Base-by-base conservation (phyloP, 2,888 invertebrate species). In the Himalopsyche kuldschensis region DNA sequence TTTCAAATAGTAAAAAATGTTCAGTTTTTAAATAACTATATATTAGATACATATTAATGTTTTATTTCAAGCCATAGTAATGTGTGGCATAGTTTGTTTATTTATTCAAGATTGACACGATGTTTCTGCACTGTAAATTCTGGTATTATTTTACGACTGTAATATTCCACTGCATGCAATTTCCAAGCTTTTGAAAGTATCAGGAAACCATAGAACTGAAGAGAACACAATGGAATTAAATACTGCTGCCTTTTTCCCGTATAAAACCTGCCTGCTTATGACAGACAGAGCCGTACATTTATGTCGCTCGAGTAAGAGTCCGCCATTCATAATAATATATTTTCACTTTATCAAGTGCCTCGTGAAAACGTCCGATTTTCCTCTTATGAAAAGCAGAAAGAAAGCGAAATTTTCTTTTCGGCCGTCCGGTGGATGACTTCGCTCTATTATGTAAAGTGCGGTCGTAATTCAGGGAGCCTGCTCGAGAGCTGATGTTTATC, bases 391-490 rank as follows among this genome's bases (percentile, higher is more conserved):
- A 31, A 55, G 35, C 30, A n/a, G 78, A 77, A 55, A 55, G 78
- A 78, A 46, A 27, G 41, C 47, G 46, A 78, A 46, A 46, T 78
- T 32, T 30, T 78, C 78, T 48, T 48, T 78, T 77, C 27, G 69
- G 24, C 27, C 30, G 69, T 69, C 69, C 69, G 69, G 27, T 30
- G 30, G 69, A 69, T 69, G 30, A 30, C 69, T 31, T 32, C 81
- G 20, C 79, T 79, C 81, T 78, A 83, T 83, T 81, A 85, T 81
- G 81, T 84, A 81, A 84, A 83, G 83, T 79, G 83, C 78, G 30
- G 76, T 75, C 85, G 81, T 85, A 81, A 85, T 85, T 85, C 85
- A 83, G 69, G 30, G 27, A 69, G 41, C 32, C 32, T 46, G 75
- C 31, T 75, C 75, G 75, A 46, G 75, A 47, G 31, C 46, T 75